Percentiles rank a stretch among this genome's conserved stretches.
These are phyloP conservation scores for Pelobates fuscus DNA, from an alignment of 2,113 vertebrate genomes.

Conservation along the genomic window DNA sequence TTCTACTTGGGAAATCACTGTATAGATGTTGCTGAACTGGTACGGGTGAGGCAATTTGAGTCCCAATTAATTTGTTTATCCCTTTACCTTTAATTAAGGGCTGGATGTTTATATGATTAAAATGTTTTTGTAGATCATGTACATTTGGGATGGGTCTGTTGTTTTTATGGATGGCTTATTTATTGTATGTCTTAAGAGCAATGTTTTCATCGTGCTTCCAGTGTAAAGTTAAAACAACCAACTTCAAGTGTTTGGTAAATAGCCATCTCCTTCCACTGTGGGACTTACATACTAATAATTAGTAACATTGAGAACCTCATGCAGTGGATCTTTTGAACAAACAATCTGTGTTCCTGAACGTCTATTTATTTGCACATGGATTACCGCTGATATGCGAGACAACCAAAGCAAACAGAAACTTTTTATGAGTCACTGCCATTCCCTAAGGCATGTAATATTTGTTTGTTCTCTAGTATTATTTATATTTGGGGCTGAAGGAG, in stretches of 20 bases:
- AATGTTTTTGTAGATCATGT: neutral
- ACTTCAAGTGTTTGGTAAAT: neutral
- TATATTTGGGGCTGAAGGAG: conserved; percentile 29
- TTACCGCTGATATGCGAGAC: conserved; percentile 12
- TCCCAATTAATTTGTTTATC: too few relatives aligned
- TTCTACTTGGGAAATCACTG: too few relatives aligned
- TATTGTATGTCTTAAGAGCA: neutral
- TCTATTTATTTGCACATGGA: conserved; percentile 19
- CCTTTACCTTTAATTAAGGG: too few relatives aligned
- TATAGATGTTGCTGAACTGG: too few relatives aligned
- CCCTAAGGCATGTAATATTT: conserved; percentile 10
- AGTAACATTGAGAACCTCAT: conserved; percentile 1
- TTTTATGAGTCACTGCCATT: conserved; percentile 21
- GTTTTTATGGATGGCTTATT: neutral
- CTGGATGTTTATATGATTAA: too few relatives aligned
- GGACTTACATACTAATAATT: neutral
- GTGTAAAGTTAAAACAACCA: neutral
- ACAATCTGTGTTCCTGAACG: conserved; percentile 12
- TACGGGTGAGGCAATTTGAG: too few relatives aligned
- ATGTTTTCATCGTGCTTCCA: neutral
- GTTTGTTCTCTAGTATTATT: conserved; percentile 25
- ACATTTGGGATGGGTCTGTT: neutral
- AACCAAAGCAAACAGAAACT: conserved; percentile 39
- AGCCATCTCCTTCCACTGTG: neutral
- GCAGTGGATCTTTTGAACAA: conserved; percentile 22